Conservation (phyloP, 2,113 vertebrate genomes). For the Rhineura floridana region DNA sequence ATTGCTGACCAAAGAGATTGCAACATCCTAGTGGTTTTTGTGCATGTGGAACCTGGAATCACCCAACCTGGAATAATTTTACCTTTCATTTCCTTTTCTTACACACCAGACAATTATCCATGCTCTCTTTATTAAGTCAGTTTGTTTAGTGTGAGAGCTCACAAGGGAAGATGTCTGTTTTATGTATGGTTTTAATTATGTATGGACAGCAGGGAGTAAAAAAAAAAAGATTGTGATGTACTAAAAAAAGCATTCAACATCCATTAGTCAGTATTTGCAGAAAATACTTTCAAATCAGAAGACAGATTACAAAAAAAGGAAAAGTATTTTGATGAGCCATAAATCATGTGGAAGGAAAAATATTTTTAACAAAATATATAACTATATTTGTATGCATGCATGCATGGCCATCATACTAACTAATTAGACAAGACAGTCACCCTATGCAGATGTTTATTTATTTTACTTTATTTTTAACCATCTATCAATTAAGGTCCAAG, state of each 20-base stretch:
- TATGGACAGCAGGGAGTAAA: background rate
- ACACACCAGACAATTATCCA: background rate
- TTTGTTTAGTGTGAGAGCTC: slow-evolving; percentile 12
- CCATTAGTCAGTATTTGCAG: background rate
- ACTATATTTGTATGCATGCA: background rate
- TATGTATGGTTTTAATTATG: slow-evolving; percentile 34
- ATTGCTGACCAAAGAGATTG: background rate
- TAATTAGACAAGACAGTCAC: background rate
- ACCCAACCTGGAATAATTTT: background rate
- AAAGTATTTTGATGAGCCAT: background rate
- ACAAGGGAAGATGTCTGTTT: slow-evolving; percentile 13
- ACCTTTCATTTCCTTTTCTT: background rate
- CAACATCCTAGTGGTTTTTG: background rate
- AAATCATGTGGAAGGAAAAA: background rate
- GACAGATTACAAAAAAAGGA: background rate
- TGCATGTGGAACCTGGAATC: background rate
- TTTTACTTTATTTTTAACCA: background rate
- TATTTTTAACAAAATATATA: background rate
- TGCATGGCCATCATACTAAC: rapidly evolving
- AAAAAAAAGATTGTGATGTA: background rate
- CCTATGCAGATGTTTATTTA: background rate
- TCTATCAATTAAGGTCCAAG: too few relatives aligned
- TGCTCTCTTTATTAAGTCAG: slow-evolving; percentile 5
- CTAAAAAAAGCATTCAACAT: background rate
- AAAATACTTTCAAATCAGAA: background rate